Conservation (phyloP, 1,140 invertebrate species). For the Bicyclus anynana region DNA sequence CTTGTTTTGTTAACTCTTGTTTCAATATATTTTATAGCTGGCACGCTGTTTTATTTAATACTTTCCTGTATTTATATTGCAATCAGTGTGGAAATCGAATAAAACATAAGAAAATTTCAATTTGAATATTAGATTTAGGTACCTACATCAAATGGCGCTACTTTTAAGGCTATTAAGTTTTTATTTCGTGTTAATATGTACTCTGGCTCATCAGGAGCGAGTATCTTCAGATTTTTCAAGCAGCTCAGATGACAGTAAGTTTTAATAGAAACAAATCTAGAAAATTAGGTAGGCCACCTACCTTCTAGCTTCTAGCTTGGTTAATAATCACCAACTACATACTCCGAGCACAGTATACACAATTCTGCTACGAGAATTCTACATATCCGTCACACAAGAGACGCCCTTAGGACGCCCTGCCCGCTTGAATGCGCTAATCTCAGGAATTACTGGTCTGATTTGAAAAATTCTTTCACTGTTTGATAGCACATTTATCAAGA, state of each 20-base stretch:
- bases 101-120: background rate
- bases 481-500: too few relatives aligned
- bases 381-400: too few relatives aligned
- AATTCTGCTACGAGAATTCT: too few relatives aligned
- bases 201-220: background rate
- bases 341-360: too few relatives aligned
- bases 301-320: too few relatives aligned
- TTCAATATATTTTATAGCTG: background rate
- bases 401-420: too few relatives aligned
- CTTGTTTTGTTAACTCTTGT: background rate
- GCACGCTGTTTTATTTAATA: background rate
- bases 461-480: too few relatives aligned
- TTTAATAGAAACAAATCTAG: background rate
- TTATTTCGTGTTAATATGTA: background rate
- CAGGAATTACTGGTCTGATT: too few relatives aligned
- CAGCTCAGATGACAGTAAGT: background rate
- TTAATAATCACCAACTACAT: too few relatives aligned
- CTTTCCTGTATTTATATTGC: background rate
- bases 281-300: background rate
- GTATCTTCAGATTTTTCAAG: background rate
- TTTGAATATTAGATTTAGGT: too few relatives aligned
- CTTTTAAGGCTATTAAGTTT: background rate
- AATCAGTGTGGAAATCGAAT: background rate
- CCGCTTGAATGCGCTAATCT: too few relatives aligned
- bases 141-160: background rate